Evolutionary conservation across 2,797 vertebrate species (phyloP).

Genomic region (Crenuchus spilurus): DNA sequence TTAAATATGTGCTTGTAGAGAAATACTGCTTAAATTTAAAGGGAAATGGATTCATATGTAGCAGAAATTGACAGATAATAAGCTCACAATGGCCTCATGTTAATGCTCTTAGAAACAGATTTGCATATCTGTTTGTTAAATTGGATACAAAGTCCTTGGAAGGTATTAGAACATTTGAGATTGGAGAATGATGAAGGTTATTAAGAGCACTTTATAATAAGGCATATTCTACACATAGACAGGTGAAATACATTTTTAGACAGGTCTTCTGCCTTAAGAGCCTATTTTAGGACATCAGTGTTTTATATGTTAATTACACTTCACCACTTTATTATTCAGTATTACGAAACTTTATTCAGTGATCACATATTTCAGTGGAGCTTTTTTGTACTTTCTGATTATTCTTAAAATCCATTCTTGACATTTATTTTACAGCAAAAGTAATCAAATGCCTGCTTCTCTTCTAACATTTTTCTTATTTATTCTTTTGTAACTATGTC

Average conservation of each 20-base stretch:
- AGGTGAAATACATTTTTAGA: not conserved
- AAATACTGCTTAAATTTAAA: not conserved
- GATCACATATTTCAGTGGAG: not conserved
- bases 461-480: not conserved
- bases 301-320: slow-evolving; percentile 5
- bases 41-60: not conserved
- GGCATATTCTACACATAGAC: not conserved
- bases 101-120: slow-evolving; percentile 11
- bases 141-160: slow-evolving; percentile 2
- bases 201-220: slow-evolving; percentile 23
- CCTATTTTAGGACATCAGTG: not conserved
- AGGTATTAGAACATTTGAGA: slow-evolving; percentile 13
- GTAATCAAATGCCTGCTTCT: not conserved
- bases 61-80: slow-evolving; percentile 13
- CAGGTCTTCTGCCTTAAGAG: not conserved
- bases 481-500: not conserved
- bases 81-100: slow-evolving; percentile 1
- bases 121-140: slow-evolving; percentile 28
- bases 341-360: not conserved
- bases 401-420: not conserved
- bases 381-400: not conserved
- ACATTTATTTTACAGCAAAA: no score
- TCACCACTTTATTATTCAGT: not conserved
- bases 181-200: slow-evolving; percentile 5
- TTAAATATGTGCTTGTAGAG: slow-evolving; percentile 2